Evolutionary conservation across 2,797 vertebrate genomes (phyloP).

Genomic region (Micropoecilia bifurca): DNA sequence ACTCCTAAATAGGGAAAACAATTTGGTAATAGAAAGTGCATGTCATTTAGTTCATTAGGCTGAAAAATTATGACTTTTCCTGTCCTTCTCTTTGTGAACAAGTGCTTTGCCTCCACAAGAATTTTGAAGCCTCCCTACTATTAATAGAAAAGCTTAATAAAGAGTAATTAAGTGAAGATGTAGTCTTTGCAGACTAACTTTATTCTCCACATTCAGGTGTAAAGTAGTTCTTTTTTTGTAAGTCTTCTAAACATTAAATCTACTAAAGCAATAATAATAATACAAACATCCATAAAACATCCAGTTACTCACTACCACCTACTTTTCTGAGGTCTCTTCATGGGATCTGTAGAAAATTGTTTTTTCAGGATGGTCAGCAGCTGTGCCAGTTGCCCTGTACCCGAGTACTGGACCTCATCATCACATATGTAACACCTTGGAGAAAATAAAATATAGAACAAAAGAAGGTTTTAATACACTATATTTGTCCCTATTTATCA

Average conservation of each 20-base stretch:
- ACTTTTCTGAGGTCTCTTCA: constrained; percentile 78
- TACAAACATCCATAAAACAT: too few relatives aligned
- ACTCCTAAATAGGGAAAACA: constrained; percentile 43
- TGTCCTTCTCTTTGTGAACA: not conserved
- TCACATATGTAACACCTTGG: constrained; percentile 93
- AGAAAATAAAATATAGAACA: constrained; percentile 14
- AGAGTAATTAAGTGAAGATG: not conserved
- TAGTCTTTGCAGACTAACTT: not conserved
- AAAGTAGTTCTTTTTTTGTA: not conserved
- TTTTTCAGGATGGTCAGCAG: constrained; percentile 87
- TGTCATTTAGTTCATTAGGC: not conserved
- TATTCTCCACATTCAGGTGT: not conserved
- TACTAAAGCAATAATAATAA: not conserved
- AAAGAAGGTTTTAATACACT: not conserved
- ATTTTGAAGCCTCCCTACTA: not conserved
- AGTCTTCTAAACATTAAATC: not conserved
- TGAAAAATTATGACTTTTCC: not conserved
- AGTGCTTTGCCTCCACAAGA: not conserved
- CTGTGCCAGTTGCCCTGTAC: constrained; percentile 87
- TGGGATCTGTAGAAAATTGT: constrained; percentile 67
- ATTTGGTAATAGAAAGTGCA: not conserved
- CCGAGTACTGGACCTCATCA: constrained; percentile 86
- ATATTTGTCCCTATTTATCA: not conserved
- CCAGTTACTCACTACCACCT: constrained; percentile 42
- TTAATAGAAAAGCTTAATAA: not conserved